Evolutionary conservation across 53 echinoderm and acorn worm genomes (phyloP), one percentile per base, ranked within the genome.

Genomic region (Hippasteria phrygiana): DNA sequence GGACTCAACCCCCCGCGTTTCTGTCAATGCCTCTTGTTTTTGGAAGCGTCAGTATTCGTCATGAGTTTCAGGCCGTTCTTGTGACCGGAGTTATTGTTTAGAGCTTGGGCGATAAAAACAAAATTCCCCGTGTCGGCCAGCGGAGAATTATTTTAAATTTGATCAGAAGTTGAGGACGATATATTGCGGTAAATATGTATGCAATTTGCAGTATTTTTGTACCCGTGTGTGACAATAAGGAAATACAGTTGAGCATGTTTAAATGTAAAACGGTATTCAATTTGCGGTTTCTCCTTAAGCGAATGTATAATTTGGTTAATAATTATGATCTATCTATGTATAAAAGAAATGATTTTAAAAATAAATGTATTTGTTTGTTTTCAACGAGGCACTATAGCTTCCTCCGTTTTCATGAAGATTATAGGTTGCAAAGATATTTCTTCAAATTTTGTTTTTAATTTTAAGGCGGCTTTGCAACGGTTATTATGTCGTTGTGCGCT

Each of bases 161-260:
- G 31, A 79, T 79, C n/a, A 65, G 47, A 43, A 43, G 41, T 37
- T 42, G 65, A 81, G 81, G 40, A 62, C 41, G 81, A 81, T 65
- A 73, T 73, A 81, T 62, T 42, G n/a, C 63, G 42, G 28, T 2
- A 78, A 56, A 78, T 42, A 42, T 72, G 72, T 72, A 22, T 22
- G 72, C 72, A 72, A 72, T 72, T 72, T 72, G 5, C 37, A 37
- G 6, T 72, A n/a, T 72, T 39, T 72, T 41, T 37, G 16, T n/a
- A 24, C 26, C 22, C 26, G n/a, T 20, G n/a, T 22, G 59, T 18
- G 35, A 72, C 72, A 40, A 80, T 54, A 55, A 71, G 38, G 11
- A 59, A 55, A 24, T 2, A 17, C 40, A 32, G 50, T 43, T 40
- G 20, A 20, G 51, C 26, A 22, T 11, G 67, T 66, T 66, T 9